Conservation (phyloP, 2,797 vertebrate species). For the Notoglanidium macrostoma region DNA sequence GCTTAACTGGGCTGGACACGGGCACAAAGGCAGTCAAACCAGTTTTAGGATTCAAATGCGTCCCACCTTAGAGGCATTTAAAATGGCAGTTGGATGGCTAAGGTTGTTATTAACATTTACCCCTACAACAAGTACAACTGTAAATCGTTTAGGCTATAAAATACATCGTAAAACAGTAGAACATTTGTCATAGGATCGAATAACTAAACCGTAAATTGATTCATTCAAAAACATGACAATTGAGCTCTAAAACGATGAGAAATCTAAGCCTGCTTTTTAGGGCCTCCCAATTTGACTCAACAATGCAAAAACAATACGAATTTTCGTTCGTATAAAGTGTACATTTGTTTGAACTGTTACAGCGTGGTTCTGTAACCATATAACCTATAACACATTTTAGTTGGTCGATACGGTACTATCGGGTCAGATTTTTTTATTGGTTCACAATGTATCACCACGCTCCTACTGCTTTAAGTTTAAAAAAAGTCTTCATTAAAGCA, state of each 20-base stretch:
- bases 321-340: not conserved
- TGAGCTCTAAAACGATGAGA: not conserved
- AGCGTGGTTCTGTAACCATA: not conserved
- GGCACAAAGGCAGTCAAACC: constrained; percentile 14
- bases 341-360: not conserved
- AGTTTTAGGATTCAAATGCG: constrained; percentile 27
- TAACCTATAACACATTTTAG: not conserved
- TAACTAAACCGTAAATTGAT: not conserved
- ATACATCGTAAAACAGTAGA: not conserved
- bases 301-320: not conserved
- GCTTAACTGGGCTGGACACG: constrained; percentile 8
- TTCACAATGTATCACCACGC: not conserved
- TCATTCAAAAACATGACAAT: not conserved
- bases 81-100: constrained; percentile 19
- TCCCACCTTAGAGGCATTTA: constrained; percentile 32
- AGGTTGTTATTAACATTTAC: not conserved
- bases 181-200: not conserved
- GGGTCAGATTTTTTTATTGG: not conserved
- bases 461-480: not conserved
- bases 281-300: not conserved
- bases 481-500: not conserved
- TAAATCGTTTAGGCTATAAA: not conserved
- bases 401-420: not conserved
- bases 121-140: not conserved
- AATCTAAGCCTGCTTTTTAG: not conserved